These are phyloP conservation scores for Melanotaenia parkinsoni DNA, from an alignment of 2,797 vertebrate genomes.

Conservation along the genomic window DNA sequence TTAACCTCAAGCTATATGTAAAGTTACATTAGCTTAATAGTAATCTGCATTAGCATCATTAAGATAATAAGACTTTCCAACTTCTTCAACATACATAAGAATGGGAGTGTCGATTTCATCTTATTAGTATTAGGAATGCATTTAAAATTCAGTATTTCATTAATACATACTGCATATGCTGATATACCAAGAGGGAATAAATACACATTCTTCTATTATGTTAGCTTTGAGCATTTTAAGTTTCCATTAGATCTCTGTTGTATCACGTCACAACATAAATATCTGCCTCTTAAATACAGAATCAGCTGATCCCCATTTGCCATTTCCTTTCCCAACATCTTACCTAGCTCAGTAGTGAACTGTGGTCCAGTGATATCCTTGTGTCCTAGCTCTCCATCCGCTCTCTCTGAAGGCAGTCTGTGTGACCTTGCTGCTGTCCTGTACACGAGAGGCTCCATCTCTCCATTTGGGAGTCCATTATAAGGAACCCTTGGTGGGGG, in stretches of 20 bases:
- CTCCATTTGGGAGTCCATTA: slow-evolving; percentile 91
- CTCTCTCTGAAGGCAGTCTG: slow-evolving; percentile 68
- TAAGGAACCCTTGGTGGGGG: slow-evolving; percentile 87
- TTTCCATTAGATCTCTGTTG: not conserved
- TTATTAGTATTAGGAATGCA: too few relatives aligned
- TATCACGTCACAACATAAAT: not conserved
- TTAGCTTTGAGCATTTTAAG: not conserved
- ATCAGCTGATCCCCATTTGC: too few relatives aligned
- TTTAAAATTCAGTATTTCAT: too few relatives aligned
- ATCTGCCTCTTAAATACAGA: not conserved
- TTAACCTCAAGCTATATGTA: too few relatives aligned
- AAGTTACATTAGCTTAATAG: too few relatives aligned
- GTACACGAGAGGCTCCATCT: slow-evolving; percentile 86
- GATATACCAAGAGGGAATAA: not conserved
- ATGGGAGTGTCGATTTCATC: too few relatives aligned
- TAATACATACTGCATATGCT: too few relatives aligned
- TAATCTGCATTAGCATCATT: too few relatives aligned
- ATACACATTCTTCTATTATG: not conserved
- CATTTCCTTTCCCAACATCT: slow-evolving; percentile 33
- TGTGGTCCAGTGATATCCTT: slow-evolving; percentile 80
- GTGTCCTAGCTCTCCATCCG: slow-evolving; percentile 75
- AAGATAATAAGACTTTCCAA: too few relatives aligned
- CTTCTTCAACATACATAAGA: too few relatives aligned
- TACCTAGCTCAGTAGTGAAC: slow-evolving; percentile 89
- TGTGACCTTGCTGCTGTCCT: slow-evolving; percentile 82